Base-by-base conservation (phyloP, 2,888 invertebrate genomes). In the Campoplex nolae region DNA sequence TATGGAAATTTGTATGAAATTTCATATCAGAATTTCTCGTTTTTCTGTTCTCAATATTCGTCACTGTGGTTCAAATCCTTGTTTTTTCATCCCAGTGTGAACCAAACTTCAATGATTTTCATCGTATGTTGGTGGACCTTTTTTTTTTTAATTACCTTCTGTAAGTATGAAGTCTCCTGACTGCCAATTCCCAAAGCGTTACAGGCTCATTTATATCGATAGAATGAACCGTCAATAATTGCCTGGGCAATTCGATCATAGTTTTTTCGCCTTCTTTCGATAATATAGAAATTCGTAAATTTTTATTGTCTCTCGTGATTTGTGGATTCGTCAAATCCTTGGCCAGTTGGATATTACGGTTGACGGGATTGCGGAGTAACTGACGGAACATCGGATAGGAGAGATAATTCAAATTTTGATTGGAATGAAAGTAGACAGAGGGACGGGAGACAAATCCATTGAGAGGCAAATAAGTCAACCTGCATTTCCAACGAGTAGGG, bases 381-480 rank as follows among this genome's bases (percentile, higher is more conserved):
- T 93, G 93, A 78, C 88, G 89, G 38, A 92, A 85, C 77, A 93
- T 88, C 18, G 93, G 91, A 74, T 93, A 90, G n/a, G 93, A 93
- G 11, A 93, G 88, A 87, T 93, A 93, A 89, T 93, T 93, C 56
- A 93, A 89, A 76, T 88, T 81, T 23, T 89, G 87, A 88, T 93
- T 93, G 48, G 88, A 90, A 74, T 92, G 90, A 83, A 93, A 93
- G 85, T 89, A 90, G 79, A 93, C 92, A 38, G 80, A 88, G 32
- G 93, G 93, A 56, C 90, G 85, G 9, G 93, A 93, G 23, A 91
- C 70, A 88, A 93, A 93, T 86, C 91, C 93, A 84, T 92, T 93
- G 65, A 92, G 78, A 35, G 93, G 93, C 86, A 93, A 91, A 90
- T 93, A 91, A 74, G 89, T 91, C 79, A 93, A 89, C 87, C 92